A percentile compares a stretch with the other conserved stretches of the same genome.
phyloP scores from a whole-genome alignment of 2,888 invertebrate genomes.

The Thereva unica region DNA sequence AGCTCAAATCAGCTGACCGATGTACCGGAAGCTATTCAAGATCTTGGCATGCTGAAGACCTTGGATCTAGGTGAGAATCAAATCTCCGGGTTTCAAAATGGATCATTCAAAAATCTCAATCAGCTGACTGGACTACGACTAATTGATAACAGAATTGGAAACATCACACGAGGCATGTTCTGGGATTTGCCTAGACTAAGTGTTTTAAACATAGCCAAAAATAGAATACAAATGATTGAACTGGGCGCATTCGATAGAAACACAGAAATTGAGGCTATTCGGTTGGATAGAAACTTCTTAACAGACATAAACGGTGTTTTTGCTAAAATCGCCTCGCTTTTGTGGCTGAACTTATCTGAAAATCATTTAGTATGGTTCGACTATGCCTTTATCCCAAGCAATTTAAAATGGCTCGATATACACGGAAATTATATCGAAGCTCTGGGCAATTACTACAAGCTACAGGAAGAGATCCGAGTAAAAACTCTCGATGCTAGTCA shows the following conservation, averaged over 20 bases:
- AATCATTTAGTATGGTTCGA: constrained; percentile 93
- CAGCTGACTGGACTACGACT: constrained; percentile 85
- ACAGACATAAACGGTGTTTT: constrained; percentile 89
- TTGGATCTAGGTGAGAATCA: constrained; percentile 92
- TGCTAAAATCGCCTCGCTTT: constrained; percentile 78
- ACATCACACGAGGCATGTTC: constrained; percentile 82
- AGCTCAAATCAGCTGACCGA: constrained; percentile 82
- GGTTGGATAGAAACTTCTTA: constrained; percentile 85
- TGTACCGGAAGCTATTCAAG: constrained; percentile 82
- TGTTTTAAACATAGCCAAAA: constrained; percentile 86
- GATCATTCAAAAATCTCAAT: constrained; percentile 81
- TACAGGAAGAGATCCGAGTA: constrained; percentile 78
- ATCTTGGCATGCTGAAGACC: constrained; percentile 80
- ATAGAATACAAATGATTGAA: constrained; percentile 84
- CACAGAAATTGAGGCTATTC: constrained; percentile 79
- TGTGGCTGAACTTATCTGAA: constrained; percentile 87
- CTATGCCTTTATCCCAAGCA: constrained; percentile 87
- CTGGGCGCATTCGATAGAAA: constrained; percentile 82
- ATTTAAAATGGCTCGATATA: constrained; percentile 87
- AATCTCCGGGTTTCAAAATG: constrained; percentile 80
- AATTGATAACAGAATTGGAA: constrained; percentile 88
- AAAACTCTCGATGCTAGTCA: constrained; percentile 88
- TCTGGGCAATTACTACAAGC: constrained; percentile 84
- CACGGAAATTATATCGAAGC: constrained; percentile 88
- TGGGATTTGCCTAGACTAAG: constrained; percentile 82